Base-by-base conservation (phyloP, 2,888 invertebrate genomes). In the Acanthopleura granulata region DNA sequence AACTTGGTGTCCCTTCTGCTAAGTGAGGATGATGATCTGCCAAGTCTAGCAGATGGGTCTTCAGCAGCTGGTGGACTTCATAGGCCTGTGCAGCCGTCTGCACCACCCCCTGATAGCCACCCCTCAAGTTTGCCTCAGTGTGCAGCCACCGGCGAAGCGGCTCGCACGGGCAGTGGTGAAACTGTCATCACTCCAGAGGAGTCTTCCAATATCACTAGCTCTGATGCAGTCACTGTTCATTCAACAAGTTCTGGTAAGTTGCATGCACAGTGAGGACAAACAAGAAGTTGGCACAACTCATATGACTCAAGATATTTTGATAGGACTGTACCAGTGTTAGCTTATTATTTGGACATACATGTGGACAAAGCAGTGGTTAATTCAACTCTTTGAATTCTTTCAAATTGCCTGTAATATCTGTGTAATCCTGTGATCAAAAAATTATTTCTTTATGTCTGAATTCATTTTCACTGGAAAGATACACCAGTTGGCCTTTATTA, bases 171-270 rank as follows among this genome's bases (percentile, higher is more conserved):
- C 76, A 62, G 77, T 71, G 71, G 71, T 18, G 66, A 66, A 27
- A 66, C 22, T 6, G 71, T 75, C 73, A 82, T 85, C 51, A 84
- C 85, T 29, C 86, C 87, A 49, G 85, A 85, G 72, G 84, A 83
- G 62, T 78, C 83, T 0, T 85, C 87, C 0, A 84, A 84, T 72
- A 82, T 86, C 62, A 85, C 85, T 29, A 85, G 84, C 74, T 84
- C 85, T 25, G 83, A 84, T 81, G 84, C 84, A 50, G 84, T 84
- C 70, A 85, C 85, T 62, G 80, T 85, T 15, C 84, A 84, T 71
- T 85, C 86, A 0, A 82, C 85, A 61, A 73, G 72, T 15, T 75
- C 80, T 73, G 84, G 84, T 84, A 76, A 18, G 71, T 78, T 57
- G n/a, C 57, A 40, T 40, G 40, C 9, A 9, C 40, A 6, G 3